These are phyloP conservation scores for Ciona savignyi DNA, from an alignment of 23 tunicate genomes.

Conservation along the genomic window DNA sequence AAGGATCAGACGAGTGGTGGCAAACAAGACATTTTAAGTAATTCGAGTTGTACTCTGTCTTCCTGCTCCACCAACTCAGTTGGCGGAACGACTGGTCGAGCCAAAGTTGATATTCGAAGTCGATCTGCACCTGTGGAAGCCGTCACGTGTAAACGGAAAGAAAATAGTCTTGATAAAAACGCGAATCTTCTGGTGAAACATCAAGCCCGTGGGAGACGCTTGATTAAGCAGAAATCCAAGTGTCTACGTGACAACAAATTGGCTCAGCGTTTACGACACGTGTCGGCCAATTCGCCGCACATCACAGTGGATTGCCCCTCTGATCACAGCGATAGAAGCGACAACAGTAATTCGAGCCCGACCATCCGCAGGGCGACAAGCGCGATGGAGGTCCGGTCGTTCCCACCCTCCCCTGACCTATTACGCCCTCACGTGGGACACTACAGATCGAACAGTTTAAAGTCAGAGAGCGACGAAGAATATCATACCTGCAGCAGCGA, in stretches of 20 bases:
- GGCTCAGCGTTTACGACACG: neutral
- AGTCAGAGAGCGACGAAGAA: neutral
- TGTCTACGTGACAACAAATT: neutral
- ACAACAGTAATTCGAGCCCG: neutral
- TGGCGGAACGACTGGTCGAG: neutral
- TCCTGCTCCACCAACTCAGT: neutral
- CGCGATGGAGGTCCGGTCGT: neutral
- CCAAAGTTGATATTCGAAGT: neutral
- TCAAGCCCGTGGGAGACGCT: neutral
- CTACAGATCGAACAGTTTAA: neutral
- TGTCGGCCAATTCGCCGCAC: neutral
- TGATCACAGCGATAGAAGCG: neutral
- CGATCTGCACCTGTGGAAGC: neutral
- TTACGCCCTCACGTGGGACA: neutral
- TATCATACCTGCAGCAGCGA: neutral
- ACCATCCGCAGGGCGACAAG: neutral
- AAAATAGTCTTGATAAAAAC: neutral
- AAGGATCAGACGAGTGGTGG: neutral
- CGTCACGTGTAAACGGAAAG: neutral
- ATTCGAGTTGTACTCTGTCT: neutral
- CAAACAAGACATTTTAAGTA: neutral
- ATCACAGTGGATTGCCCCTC: neutral
- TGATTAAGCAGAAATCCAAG: neutral
- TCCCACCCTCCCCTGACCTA: neutral
- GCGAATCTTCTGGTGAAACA: neutral